These are phyloP conservation scores for Mystacornis crossleyi DNA, from an alignment of 2,113 vertebrate species.

Conservation along the genomic window DNA sequence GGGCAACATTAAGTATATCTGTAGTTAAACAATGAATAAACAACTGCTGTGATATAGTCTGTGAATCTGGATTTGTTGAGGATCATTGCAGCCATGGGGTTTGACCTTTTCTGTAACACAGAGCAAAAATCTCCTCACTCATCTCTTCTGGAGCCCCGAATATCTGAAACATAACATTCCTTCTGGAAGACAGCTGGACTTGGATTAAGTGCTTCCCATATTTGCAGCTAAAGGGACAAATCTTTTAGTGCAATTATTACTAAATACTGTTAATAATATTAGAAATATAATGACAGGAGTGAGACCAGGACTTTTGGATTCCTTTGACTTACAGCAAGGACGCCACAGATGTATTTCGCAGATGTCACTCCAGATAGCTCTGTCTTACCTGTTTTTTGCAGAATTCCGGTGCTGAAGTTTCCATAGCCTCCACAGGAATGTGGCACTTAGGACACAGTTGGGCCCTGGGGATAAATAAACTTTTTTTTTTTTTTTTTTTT, in stretches of 20 bases:
- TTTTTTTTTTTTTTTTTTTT: not conserved
- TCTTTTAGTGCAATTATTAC: not conserved
- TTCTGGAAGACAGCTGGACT: not conserved
- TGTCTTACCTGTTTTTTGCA: not conserved
- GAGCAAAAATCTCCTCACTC: not conserved
- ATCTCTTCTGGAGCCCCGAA: not conserved
- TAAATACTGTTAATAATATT: not conserved
- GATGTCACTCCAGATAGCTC: not conserved
- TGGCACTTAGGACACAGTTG: no score
- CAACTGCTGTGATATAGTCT: not conserved
- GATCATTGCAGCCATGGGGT: accelerated
- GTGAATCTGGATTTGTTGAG: not conserved
- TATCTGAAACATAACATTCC: not conserved
- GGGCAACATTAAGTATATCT: not conserved
- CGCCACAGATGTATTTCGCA: not conserved
- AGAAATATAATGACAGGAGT: not conserved
- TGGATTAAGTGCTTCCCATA: not conserved
- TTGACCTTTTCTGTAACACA: not conserved
- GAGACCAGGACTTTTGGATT: not conserved
- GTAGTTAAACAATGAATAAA: not conserved
- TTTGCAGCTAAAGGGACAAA: not conserved
- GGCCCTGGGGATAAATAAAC: not conserved
- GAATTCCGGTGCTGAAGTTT: not conserved
- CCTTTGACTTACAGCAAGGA: not conserved
- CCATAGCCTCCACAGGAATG: not conserved